Conservation (phyloP, 2,113 vertebrate species). For the Accipiter cooperii region DNA sequence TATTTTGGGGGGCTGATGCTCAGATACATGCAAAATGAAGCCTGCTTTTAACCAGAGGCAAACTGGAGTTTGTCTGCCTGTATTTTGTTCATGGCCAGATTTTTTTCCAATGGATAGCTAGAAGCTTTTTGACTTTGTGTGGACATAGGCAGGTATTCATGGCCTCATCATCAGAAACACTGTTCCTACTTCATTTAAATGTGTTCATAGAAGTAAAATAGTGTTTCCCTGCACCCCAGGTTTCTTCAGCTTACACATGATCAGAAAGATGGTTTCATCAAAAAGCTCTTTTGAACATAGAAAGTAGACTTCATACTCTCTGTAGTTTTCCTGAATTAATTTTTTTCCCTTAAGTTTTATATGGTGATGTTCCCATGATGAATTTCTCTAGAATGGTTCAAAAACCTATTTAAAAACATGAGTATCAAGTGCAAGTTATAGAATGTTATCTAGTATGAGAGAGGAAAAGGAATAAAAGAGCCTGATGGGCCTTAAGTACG, state of each 20-base stretch:
- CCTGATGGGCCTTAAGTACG: background rate
- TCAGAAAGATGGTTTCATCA: background rate
- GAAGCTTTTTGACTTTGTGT: background rate
- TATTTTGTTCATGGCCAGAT: background rate
- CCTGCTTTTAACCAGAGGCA: background rate
- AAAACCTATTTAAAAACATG: background rate
- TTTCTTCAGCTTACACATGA: background rate
- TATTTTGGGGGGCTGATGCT: background rate
- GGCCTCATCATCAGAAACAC: background rate
- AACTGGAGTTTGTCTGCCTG: background rate
- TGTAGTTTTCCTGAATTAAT: background rate
- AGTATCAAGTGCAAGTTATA: background rate
- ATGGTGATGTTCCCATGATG: background rate
- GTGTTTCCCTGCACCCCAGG: background rate
- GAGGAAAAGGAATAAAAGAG: background rate
- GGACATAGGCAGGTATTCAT: background rate
- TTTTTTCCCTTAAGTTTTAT: background rate
- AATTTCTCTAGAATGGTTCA: background rate
- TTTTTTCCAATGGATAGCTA: background rate
- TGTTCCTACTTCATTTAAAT: background rate
- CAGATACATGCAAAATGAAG: background rate
- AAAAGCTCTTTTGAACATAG: background rate
- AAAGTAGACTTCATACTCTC: background rate
- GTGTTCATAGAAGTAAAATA: background rate
- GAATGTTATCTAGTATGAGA: background rate